These are phyloP conservation scores for Coptodon rendalli DNA, from an alignment of 2,113 vertebrate species.

Conservation along the genomic window DNA sequence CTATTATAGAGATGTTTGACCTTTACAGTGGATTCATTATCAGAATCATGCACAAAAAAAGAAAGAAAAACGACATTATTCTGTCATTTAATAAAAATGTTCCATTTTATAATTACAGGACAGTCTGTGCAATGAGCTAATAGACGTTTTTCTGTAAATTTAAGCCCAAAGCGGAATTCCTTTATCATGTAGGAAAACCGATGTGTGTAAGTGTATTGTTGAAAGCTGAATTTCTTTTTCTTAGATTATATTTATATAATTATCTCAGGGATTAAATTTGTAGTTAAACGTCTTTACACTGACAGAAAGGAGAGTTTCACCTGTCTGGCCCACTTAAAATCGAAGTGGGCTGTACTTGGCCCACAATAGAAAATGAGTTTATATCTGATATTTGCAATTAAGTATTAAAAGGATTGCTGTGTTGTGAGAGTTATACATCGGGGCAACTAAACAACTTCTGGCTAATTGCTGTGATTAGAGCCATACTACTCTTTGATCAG, in stretches of 20 bases:
- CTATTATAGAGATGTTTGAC: neutral
- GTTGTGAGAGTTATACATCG: neutral
- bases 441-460: neutral
- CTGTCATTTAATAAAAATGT: neutral
- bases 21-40: neutral
- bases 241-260: neutral
- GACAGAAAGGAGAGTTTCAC: neutral
- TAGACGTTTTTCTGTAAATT: neutral
- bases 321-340: neutral
- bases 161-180: neutral
- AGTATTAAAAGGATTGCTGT: neutral
- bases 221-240: neutral
- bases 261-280: neutral
- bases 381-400: neutral
- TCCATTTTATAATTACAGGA: neutral
- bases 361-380: neutral
- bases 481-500: neutral
- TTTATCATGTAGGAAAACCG: neutral
- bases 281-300: neutral
- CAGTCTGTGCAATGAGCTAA: neutral
- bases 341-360: neutral
- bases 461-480: neutral
- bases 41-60: neutral
- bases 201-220: neutral
- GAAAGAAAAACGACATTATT: rapidly evolving